Evolutionary conservation across 2,113 vertebrate species (phyloP), one percentile per base, ranked within the genome.

Genomic region (Cygnus atratus): DNA sequence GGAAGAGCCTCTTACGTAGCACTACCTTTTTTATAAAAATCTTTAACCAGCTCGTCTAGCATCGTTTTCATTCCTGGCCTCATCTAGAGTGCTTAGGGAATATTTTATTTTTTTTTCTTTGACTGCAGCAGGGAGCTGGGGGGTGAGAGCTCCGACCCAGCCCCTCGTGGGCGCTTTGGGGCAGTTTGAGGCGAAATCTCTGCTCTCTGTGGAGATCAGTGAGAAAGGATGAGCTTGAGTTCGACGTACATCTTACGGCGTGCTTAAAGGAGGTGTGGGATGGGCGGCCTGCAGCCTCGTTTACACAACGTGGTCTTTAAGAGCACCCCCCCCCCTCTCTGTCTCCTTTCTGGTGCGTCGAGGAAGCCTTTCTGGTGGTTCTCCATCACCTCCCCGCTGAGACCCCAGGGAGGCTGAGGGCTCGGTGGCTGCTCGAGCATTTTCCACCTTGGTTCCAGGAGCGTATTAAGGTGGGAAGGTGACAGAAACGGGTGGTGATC

Each of bases 321-420:
- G 55, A 62, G 55, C 68, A 68, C 33, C 55, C 75, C 28, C 75
- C 28, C 59, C 37, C 37, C 37, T 39, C 37, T 39, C 37, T 39
- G 37, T 39, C 37, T 44, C 55, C 24, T 33, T 41, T 33, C n/a
- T 48, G 11, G 17, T 1, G 0, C 6, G 14, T 28, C 11, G 44
- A 54, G 37, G 62, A 52, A 37, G 44, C 35, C 25, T 3, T 46
- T 46, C 46, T 46, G 46, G 19, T 21, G 1, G 18, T 7, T 77
- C 31, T 89, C 35, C 9, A 7, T 67, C 29, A 5, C 12, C 8
- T 16, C n/a, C 44, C 0, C 0, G 3, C 52, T 0, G 2, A 73
- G 48, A 6, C 15, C 57, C 15, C 50, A 20, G 18, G 19, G 33
- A 37, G 29, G 21, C 20, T 81, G 59, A 37, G 37, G 37, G 57